A percentile compares a stretch with the other conserved stretches of the same genome.
Evolutionary conservation across 2,797 vertebrate species (phyloP).

Genomic region (Myotis pilosus): DNA sequence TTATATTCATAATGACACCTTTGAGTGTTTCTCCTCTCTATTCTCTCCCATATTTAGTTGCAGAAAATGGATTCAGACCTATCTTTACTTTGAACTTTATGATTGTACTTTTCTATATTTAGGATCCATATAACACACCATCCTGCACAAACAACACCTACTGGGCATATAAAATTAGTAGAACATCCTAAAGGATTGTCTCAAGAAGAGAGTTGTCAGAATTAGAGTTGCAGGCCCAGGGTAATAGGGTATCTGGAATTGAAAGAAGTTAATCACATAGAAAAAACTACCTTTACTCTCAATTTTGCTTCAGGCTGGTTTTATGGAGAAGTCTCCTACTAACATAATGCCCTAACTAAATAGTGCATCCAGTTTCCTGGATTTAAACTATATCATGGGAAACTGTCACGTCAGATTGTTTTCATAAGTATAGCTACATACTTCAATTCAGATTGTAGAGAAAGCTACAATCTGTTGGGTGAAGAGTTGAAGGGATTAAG

Average conservation of each 20-base stretch:
- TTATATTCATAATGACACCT: neutral
- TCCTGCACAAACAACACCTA: neutral
- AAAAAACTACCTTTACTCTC: slow-evolving; percentile 10
- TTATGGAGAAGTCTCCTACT: neutral
- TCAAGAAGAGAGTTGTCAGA: neutral
- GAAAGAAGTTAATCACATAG: neutral
- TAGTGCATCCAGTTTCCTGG: neutral
- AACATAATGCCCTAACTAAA: neutral
- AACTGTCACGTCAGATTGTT: slow-evolving; percentile 22
- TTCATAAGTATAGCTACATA: slow-evolving; percentile 29
- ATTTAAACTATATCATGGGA: slow-evolving; percentile 20
- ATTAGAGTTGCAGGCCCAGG: neutral
- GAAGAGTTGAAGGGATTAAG: neutral
- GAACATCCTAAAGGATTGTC: neutral
- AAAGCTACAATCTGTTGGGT: neutral
- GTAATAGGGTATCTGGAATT: neutral
- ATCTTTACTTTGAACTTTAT: neutral
- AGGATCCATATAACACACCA: neutral
- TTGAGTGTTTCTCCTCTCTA: neutral
- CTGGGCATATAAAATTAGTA: neutral
- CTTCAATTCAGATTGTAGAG: slow-evolving; percentile 32
- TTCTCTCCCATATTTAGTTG: neutral
- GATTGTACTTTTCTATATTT: neutral
- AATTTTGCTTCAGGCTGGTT: slow-evolving; percentile 33
- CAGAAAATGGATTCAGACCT: neutral